Conservation (phyloP, 1,140 invertebrate genomes). For the Periplaneta americana region DNA sequence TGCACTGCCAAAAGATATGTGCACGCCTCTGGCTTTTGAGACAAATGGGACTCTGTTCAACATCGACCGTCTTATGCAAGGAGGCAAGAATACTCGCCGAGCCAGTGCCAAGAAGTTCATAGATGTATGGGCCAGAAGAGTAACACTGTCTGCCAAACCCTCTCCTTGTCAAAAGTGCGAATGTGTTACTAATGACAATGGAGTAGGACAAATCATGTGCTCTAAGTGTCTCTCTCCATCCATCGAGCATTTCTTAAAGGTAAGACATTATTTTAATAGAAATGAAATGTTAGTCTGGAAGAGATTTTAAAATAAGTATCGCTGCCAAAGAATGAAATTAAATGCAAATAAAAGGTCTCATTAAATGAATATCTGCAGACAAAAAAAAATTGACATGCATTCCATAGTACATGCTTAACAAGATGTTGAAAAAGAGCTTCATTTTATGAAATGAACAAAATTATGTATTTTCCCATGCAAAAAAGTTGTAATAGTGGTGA, state of each 20-base stretch:
- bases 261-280: not conserved
- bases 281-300: not conserved
- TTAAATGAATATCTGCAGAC: not conserved
- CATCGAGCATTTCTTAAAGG: not conserved
- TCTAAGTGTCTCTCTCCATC: constrained; percentile 22
- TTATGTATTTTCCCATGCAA: too few species aligned
- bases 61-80: constrained; percentile 13
- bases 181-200: constrained; percentile 38
- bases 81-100: not conserved
- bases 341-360: not conserved
- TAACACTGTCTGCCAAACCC: constrained; percentile 33
- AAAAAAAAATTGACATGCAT: not conserved
- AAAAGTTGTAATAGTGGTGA: too few species aligned
- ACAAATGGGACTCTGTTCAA: constrained; percentile 44
- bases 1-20: constrained; percentile 40
- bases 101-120: constrained; percentile 34
- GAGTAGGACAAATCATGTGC: constrained; percentile 37
- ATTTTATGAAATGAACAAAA: too few species aligned
- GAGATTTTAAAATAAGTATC: not conserved
- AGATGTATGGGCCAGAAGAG: constrained; percentile 36
- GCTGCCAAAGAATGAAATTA: not conserved
- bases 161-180: constrained; percentile 41
- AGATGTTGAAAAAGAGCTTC: too few species aligned
- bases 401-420: not conserved
- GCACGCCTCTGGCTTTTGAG: constrained; percentile 41